Evolutionary conservation across 2,888 invertebrate genomes (phyloP), one percentile per base, ranked within the genome.

Genomic region (Drosophila gaucha): DNA sequence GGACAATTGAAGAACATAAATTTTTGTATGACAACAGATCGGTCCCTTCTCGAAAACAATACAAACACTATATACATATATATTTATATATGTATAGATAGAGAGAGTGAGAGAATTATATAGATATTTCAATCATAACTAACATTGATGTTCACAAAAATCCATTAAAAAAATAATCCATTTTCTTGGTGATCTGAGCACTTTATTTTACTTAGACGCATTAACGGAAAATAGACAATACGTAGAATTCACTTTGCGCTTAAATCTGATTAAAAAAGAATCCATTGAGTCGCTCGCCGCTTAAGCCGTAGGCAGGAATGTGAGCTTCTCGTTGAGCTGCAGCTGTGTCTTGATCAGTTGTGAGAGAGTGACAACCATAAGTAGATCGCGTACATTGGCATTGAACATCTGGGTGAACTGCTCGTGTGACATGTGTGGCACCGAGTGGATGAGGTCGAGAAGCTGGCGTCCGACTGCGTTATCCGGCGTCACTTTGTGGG

Each of bases 341-440:
- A 99, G 94, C 92, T 99, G 99, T 2, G 99, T 98, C 93, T 98
- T 97, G 89, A 98, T 97, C 65, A 99, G 93, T 90, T 99, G 98
- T 12, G 99, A 97, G 65, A 99, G 93, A 41, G 99, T 98, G 83
- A 98, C 96, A 38, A 97, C 98, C 99, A 99, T 99, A 86, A 99
- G 93, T 84, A 99, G 94, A 93, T 99, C 99, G 92, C 99, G 98
- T 91, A 99, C 96, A 89, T 97, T 97, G 80, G 97, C 96, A 90
- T 98, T 98, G 91, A 99, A 96, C 95, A 99, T 97, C 84, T 96
- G 95, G 35, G 97, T 97, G 92, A 99, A 97, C 90, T 97, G 96
- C 89, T 97, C 97, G 55, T 94, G 94, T 22, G 95, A 95, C 94
- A 99, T 97, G 90, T 96, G 96, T 43, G 98, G 98, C 70, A 98